Percentiles rank a stretch among this genome's conserved stretches.
phyloP scores from a whole-genome alignment of 2,113 vertebrate genomes.

The Eulemur rufifrons region DNA sequence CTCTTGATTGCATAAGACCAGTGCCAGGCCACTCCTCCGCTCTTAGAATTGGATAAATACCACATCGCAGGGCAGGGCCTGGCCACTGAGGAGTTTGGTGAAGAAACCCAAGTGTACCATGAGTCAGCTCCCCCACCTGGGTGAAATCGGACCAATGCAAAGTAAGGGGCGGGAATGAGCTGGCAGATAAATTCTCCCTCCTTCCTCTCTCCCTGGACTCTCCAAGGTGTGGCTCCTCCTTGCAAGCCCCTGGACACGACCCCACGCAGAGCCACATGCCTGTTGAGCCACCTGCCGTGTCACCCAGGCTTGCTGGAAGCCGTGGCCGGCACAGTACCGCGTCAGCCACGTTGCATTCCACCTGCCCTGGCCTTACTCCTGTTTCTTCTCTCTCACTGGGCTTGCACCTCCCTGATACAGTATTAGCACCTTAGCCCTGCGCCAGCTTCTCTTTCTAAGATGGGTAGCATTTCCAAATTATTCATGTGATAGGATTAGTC shows the following conservation, averaged over 20 bases:
- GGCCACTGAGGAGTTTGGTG: neutral
- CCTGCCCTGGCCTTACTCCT: neutral
- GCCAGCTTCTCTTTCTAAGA: neutral
- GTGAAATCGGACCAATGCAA: neutral
- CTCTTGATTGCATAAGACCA: neutral
- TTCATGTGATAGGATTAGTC: neutral
- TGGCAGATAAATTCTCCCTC: neutral
- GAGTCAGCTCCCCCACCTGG: neutral
- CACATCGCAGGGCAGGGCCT: neutral
- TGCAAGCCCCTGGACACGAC: neutral
- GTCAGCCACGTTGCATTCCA: neutral
- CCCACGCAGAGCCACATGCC: neutral
- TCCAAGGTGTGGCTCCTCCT: neutral
- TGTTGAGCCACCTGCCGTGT: neutral
- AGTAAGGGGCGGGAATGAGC: neutral
- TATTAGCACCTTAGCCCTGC: neutral
- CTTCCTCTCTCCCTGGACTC: neutral
- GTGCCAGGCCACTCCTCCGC: neutral
- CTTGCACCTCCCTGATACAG: neutral
- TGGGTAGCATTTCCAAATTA: neutral
- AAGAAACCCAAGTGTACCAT: neutral
- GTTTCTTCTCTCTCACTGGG: neutral
- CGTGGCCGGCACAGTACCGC: neutral
- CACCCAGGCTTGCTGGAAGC: neutral
- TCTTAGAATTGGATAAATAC: neutral